phyloP scores from a whole-genome alignment of 2,888 invertebrate species.

The Lochmaea crataegi region DNA sequence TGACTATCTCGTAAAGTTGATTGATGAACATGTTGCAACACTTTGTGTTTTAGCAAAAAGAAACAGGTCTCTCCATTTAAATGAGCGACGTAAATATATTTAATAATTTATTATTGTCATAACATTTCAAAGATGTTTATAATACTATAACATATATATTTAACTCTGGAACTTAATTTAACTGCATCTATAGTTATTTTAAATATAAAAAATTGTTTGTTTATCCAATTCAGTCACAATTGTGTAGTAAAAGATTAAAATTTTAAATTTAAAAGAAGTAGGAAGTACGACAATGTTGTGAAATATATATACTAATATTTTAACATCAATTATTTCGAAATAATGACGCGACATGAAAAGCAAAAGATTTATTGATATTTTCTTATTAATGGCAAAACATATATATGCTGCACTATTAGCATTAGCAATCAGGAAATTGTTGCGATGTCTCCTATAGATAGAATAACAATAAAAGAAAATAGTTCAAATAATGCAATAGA shows the following conservation, averaged over 20 bases:
- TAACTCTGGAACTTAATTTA: background rate
- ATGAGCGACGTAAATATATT: background rate
- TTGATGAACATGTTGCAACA: background rate
- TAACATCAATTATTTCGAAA: background rate
- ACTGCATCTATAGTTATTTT: background rate
- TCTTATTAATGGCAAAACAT: background rate
- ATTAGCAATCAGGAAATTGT: too few species aligned
- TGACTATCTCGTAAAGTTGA: background rate
- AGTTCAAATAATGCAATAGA: too few species aligned
- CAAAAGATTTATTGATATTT: background rate
- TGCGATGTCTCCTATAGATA: too few species aligned
- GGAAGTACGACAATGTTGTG: background rate
- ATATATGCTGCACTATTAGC: too few species aligned
- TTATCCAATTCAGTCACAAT: constrained; percentile 1
- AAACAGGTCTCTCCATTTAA: background rate
- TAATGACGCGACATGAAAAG: background rate
- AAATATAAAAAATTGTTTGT: constrained; percentile 2
- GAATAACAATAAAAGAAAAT: too few species aligned
- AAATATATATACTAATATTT: background rate
- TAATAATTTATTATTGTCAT: constrained; percentile 5
- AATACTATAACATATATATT: background rate
- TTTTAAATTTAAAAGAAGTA: background rate
- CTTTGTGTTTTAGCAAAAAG: background rate
- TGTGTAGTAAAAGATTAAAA: background rate
- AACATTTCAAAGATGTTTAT: background rate